Conservation (phyloP, 1,140 invertebrate species). For the Scaptomyza pallida region DNA sequence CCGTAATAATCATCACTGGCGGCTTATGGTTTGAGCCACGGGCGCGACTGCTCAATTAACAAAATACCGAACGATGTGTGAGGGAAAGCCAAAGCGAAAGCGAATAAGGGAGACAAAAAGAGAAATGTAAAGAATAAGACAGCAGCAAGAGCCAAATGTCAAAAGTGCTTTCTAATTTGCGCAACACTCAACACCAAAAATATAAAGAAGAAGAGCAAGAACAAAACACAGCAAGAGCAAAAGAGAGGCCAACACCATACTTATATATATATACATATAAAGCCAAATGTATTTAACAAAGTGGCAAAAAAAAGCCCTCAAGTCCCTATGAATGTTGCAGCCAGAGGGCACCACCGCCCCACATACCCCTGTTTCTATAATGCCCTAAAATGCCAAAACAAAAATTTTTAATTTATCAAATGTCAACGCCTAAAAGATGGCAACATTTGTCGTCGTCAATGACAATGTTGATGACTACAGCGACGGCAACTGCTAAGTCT, state of each 20-base stretch:
- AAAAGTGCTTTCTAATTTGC: constrained; percentile 80
- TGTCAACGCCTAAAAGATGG: constrained; percentile 80
- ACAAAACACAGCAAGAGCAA: constrained; percentile 4
- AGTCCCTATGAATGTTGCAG: constrained; percentile 24
- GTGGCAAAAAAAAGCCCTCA: constrained; percentile 57
- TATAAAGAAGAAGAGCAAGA: background rate
- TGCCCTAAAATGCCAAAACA: constrained; percentile 48
- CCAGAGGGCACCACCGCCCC: background rate
- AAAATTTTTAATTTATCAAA: constrained; percentile 82
- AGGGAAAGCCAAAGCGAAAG: background rate
- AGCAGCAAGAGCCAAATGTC: constrained; percentile 61
- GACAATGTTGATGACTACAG: constrained; percentile 72
- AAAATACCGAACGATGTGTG: constrained; percentile 52
- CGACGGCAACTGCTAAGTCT: constrained; percentile 13
- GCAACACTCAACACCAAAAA: constrained; percentile 50
- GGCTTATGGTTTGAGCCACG: constrained; percentile 44
- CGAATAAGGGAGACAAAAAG: too few relatives aligned
- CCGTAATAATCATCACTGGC: background rate
- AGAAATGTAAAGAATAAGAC: too few relatives aligned
- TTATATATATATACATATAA: too few relatives aligned
- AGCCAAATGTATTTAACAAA: constrained; percentile 79
- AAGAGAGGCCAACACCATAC: constrained; percentile 46
- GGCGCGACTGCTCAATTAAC: constrained; percentile 75
- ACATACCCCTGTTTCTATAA: background rate
- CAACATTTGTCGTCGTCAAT: constrained; percentile 81